A percentile compares a stretch with the other conserved stretches of the same genome.
Evolutionary conservation across 2,888 invertebrate species (phyloP).

Genomic region (Agonopterix alstromeriana): DNA sequence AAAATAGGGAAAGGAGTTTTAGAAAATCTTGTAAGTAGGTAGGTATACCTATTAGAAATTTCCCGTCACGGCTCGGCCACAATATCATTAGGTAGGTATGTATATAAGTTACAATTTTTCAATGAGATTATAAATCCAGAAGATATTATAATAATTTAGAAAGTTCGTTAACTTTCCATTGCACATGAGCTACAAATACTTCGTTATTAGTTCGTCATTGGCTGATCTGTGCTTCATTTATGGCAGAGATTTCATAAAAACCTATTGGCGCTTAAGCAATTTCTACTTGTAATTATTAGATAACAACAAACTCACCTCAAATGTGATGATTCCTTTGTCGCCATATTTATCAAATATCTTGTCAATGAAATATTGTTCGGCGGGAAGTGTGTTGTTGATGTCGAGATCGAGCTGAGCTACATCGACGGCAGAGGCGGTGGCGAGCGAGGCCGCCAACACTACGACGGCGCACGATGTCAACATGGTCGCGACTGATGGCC

Average conservation of each 20-base stretch:
- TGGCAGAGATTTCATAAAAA: no score
- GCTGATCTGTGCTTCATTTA: no score
- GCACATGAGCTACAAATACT: background rate
- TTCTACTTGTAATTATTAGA: background rate
- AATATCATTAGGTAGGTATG: no score
- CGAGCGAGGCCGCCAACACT: conserved; percentile 37
- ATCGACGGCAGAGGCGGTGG: conserved; percentile 20
- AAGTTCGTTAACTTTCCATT: conserved; percentile 13
- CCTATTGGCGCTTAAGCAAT: no score
- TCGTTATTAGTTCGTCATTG: no score
- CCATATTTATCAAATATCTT: conserved; percentile 78
- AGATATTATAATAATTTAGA: conserved; percentile 9
- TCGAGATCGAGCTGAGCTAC: conserved; percentile 15
- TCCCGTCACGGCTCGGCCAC: conserved; percentile 24
- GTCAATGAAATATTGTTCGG: conserved; percentile 68
- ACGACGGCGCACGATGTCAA: conserved; percentile 49
- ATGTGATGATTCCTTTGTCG: conserved; percentile 71
- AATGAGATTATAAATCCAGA: conserved; percentile 2
- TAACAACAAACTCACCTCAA: conserved; percentile 62
- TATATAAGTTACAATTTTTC: no score
- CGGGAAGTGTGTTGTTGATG: conserved; percentile 43
- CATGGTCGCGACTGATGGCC: conserved; percentile 52
- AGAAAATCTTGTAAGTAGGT: conserved; percentile 23
- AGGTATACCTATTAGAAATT: conserved; percentile 18
- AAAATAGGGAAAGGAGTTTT: conserved; percentile 51